These are phyloP conservation scores for Arvicola amphibius DNA, from an alignment of 2,797 vertebrate genomes.

Conservation along the genomic window DNA sequence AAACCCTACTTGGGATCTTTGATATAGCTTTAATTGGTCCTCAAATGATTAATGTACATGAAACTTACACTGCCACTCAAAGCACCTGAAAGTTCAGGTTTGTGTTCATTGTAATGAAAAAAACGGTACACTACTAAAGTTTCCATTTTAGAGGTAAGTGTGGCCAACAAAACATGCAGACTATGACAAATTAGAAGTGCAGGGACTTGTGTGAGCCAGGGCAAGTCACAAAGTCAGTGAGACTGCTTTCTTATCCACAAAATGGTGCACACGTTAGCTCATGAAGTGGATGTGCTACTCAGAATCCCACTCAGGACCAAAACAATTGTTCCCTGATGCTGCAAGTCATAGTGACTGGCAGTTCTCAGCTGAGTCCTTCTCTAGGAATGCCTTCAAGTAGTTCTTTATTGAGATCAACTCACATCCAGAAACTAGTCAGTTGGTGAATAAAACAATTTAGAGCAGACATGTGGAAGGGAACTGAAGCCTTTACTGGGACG, in stretches of 20 bases:
- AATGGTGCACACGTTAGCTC: not conserved
- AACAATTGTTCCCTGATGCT: not conserved
- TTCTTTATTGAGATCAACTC: not conserved
- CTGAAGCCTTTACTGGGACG: not conserved
- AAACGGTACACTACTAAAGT: not conserved
- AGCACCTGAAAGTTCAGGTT: not conserved
- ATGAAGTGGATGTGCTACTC: not conserved
- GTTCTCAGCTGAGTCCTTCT: not conserved
- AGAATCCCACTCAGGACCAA: no score
- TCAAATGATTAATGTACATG: not conserved
- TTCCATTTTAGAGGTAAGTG: not conserved
- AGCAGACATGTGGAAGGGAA: not conserved
- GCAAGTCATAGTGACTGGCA: not conserved
- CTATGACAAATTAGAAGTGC: not conserved
- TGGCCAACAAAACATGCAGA: not conserved
- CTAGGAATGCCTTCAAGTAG: not conserved
- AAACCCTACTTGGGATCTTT: not conserved
- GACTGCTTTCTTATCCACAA: not conserved
- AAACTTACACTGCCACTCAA: not conserved
- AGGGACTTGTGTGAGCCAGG: not conserved
- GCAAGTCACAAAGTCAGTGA: not conserved
- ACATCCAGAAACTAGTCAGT: not conserved
- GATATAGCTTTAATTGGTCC: constrained; percentile 3
- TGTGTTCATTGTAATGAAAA: not conserved
- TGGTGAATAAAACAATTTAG: not conserved